phyloP scores from a whole-genome alignment of 2,113 vertebrate genomes.

The Dasypus novemcinctus region DNA sequence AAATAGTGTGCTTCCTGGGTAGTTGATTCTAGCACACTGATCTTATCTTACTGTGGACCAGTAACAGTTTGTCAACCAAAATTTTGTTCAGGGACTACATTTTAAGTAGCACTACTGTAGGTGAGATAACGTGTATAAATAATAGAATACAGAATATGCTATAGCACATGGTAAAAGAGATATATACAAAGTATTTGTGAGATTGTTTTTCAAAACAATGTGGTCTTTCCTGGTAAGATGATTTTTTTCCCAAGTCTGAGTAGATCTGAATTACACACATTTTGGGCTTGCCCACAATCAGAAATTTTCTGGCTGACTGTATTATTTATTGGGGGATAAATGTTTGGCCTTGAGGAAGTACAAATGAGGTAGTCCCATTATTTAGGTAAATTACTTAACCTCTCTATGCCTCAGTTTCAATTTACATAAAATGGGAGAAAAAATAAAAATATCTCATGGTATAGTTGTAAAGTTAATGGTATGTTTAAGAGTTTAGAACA shows the following conservation, averaged over 20 bases:
- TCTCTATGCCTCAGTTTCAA: background rate
- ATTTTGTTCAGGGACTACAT: background rate
- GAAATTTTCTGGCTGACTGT: background rate
- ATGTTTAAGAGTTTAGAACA: background rate
- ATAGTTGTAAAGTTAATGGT: background rate
- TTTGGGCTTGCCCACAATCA: background rate
- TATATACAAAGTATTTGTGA: background rate
- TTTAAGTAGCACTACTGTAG: background rate
- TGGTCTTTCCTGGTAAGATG: background rate
- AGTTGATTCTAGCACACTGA: background rate
- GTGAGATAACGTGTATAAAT: background rate
- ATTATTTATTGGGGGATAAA: background rate
- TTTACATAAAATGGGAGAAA: background rate
- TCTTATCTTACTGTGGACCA: background rate
- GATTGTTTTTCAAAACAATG: background rate
- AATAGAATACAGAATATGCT: background rate
- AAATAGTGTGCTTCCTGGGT: background rate
- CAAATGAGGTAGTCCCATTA: background rate
- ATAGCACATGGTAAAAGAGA: background rate
- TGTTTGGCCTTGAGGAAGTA: background rate
- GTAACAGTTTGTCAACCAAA: background rate
- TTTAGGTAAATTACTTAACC: background rate
- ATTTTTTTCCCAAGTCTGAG: background rate
- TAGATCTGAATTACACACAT: background rate
- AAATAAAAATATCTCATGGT: background rate